Evolutionary conservation across 2,888 invertebrate genomes (phyloP), one percentile per base, ranked within the genome.

Genomic region (Lissonota sp.): DNA sequence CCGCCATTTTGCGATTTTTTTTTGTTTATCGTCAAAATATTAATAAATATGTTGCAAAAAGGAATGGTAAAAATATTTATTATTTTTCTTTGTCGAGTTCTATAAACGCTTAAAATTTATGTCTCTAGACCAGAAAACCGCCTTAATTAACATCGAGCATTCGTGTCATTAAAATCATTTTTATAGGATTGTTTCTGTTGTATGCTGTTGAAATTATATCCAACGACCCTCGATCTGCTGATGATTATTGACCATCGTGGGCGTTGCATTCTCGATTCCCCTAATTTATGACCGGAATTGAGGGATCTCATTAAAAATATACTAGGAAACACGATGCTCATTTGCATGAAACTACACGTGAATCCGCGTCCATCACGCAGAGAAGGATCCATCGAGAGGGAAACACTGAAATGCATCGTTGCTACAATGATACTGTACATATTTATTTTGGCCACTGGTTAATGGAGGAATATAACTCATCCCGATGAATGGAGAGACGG

Each of bases 281-380:
- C 51, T 6, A 37, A 7, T 14, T 7, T 51, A 51, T 58, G 6
- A 44, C 10, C 26, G 8, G 1, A 4, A 69, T 57, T 26, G 57
- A 46, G 69, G 16, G 10, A 26, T 26, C 26, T 3, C 3, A 3
- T 26, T 26, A 26, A 26, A 26, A 26, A 26, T 26, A 26, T 26
- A 26, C 26, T 53, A 14, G 67, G 42, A 51, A 75, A 75, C 67
- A 62, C 60, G 60, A 26, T 51, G 4, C 58, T 60, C 60, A 75
- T 75, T 75, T 75, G 75, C 75, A 75, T 75, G 10, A 44, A 53
- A 42, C 14, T 75, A 75, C 60, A 67, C 16, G 60, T 53, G 39
- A 67, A 66, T 74, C 58, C 53, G 14, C n/a, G 5, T 26, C 16
- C 46, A 12, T 53, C 3, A 14, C 8, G 53, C 6, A 14, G 6